Evolutionary conservation across 2,888 invertebrate species (phyloP).

Genomic region (Gymnosoma rotundatum): DNA sequence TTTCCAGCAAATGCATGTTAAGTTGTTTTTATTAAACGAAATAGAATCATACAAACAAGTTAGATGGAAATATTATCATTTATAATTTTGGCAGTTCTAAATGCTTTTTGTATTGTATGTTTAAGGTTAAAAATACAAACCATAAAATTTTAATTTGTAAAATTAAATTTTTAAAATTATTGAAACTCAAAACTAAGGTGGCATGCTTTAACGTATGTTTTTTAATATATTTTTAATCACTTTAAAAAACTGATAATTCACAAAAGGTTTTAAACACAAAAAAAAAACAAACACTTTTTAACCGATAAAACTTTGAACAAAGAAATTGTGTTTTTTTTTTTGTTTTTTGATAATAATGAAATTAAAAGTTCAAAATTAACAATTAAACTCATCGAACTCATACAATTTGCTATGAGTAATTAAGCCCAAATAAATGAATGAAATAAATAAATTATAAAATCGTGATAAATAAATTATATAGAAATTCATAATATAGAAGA

Average conservation of each 20-base stretch:
- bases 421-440: constrained; percentile 10
- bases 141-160: constrained; percentile 68
- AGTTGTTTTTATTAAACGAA: constrained; percentile 27
- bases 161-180: constrained; percentile 63
- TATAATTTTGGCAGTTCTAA: constrained; percentile 49
- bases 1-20: constrained; percentile 47
- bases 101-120: constrained; percentile 68
- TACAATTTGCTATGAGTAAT: constrained; percentile 23
- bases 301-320: constrained; percentile 42
- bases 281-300: constrained; percentile 41
- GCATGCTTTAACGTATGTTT: constrained; percentile 67
- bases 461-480: not conserved
- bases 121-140: constrained; percentile 68
- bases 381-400: constrained; percentile 45
- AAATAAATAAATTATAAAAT: constrained; percentile 4
- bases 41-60: constrained; percentile 50
- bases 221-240: constrained; percentile 45
- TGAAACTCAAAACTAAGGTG: constrained; percentile 62
- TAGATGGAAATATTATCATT: constrained; percentile 56
- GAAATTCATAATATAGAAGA: no score
- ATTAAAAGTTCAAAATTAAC: constrained; percentile 7
- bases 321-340: constrained; percentile 2
- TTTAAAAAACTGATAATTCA: constrained; percentile 50
- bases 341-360: not conserved
- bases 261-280: constrained; percentile 46